Evolutionary conservation across 2,888 invertebrate species (phyloP).

Genomic region (Drosophila paramelanica): DNA sequence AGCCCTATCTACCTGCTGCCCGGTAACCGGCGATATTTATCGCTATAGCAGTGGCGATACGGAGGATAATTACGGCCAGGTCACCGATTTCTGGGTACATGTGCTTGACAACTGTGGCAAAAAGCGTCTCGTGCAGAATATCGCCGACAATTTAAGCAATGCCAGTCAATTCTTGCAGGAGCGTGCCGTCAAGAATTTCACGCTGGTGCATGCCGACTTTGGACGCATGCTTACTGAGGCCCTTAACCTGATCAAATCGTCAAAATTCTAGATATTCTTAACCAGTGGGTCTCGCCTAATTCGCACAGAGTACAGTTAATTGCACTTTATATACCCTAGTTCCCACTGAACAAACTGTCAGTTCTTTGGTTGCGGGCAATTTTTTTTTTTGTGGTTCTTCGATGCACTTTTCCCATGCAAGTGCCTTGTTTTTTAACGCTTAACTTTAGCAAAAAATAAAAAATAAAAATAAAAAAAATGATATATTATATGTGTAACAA

Average conservation of each 20-base stretch:
- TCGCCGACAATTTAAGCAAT: conserved; percentile 91
- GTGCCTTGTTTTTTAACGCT: conserved; percentile 50
- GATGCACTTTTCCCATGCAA: conserved; percentile 27
- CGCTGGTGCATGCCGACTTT: conserved; percentile 91
- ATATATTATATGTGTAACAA: conserved; percentile 26
- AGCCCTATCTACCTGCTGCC: conserved; percentile 86
- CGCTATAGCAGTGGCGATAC: conserved; percentile 91
- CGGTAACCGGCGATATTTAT: conserved; percentile 90
- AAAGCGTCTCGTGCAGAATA: conserved; percentile 91
- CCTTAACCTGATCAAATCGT: conserved; percentile 87
- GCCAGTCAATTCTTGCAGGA: conserved; percentile 95
- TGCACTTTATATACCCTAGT: conserved; percentile 31
- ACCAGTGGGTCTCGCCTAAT: conserved; percentile 22
- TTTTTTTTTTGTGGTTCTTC: conserved; percentile 31
- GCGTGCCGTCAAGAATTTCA: conserved; percentile 93
- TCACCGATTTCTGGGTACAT: conserved; percentile 91
- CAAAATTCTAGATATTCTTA: conserved; percentile 86
- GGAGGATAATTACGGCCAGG: conserved; percentile 96
- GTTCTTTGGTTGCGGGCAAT: conserved; percentile 53
- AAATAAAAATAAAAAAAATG: conserved; percentile 18
- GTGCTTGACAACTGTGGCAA: conserved; percentile 91
- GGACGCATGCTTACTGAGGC: conserved; percentile 90
- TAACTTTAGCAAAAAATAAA: conserved; percentile 27
- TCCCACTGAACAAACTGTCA: conserved; percentile 40
- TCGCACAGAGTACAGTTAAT: conserved; percentile 22